These are phyloP conservation scores for Boloria selene DNA, from an alignment of 2,888 invertebrate genomes.

Conservation along the genomic window DNA sequence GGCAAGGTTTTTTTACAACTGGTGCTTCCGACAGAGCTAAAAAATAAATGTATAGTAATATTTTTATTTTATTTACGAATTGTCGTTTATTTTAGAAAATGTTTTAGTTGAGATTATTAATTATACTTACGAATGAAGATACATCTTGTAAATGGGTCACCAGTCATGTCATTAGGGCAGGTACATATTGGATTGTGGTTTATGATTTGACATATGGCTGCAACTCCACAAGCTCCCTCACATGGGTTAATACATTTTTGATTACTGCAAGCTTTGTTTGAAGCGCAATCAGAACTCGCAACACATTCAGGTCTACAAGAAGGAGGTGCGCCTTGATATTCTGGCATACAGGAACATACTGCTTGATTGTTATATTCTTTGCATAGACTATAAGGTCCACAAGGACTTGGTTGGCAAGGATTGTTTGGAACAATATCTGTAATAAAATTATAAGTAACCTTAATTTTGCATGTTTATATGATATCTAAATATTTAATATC, in stretches of 20 bases:
- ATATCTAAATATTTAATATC: background rate
- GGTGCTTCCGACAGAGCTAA: conserved; percentile 58
- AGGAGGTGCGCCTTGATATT: conserved; percentile 85
- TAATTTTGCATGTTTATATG: background rate
- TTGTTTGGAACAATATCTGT: conserved; percentile 69
- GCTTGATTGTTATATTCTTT: conserved; percentile 84
- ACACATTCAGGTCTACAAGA: conserved; percentile 88
- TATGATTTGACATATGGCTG: conserved; percentile 88
- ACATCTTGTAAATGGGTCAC: conserved; percentile 86
- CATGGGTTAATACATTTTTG: conserved; percentile 89
- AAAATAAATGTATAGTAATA: conserved; percentile 23
- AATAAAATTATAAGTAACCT: conserved; percentile 36
- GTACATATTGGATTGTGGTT: conserved; percentile 89
- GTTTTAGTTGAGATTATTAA: conserved; percentile 3
- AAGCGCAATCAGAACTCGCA: conserved; percentile 86
- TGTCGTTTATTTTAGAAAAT: background rate
- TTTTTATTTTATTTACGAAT: background rate
- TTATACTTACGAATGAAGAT: conserved; percentile 71
- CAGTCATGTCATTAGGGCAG: conserved; percentile 84
- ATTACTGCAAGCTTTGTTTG: conserved; percentile 86
- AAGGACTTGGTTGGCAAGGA: conserved; percentile 85
- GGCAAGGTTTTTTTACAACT: conserved; percentile 83
- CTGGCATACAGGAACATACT: conserved; percentile 85
- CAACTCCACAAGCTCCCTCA: conserved; percentile 89
- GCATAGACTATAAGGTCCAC: conserved; percentile 85